phyloP scores from a whole-genome alignment of 2,113 vertebrate species.

The Eleginops maclovinus region DNA sequence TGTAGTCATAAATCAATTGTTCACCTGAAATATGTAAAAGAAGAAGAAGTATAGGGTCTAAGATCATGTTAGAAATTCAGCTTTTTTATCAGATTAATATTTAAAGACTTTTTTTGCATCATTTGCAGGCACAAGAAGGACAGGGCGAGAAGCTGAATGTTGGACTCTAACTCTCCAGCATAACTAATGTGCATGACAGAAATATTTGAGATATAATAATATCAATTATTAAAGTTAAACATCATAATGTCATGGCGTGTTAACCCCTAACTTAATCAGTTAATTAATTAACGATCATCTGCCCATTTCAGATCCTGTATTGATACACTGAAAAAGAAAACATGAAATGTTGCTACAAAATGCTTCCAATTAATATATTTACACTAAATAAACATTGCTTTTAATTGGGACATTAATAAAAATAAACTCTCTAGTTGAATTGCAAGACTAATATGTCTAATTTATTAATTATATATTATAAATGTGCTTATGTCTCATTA shows the following conservation, averaged over 20 bases:
- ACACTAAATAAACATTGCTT: too few species aligned
- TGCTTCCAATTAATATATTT: too few species aligned
- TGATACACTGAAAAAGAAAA: background rate
- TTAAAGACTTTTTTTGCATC: background rate
- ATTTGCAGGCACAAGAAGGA: constrained; percentile 55
- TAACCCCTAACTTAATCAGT: background rate
- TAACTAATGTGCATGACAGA: background rate
- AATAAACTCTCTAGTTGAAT: too few species aligned
- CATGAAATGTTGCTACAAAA: background rate
- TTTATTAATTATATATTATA: background rate
- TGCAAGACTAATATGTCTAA: background rate
- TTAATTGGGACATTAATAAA: too few species aligned
- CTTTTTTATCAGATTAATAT: background rate
- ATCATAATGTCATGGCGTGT: constrained; percentile 1
- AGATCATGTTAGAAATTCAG: background rate
- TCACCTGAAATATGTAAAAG: too few species aligned
- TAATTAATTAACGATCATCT: background rate
- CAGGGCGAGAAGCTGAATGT: constrained; percentile 43
- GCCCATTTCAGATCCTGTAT: background rate
- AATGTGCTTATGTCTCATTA: background rate
- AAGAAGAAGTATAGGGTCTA: background rate
- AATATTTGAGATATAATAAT: background rate
- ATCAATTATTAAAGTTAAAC: background rate
- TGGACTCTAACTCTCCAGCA: background rate
- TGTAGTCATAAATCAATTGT: too few species aligned